Percentiles rank a stretch among this genome's conserved stretches.
phyloP scores from a whole-genome alignment of 35 echinoderm and acorn worm species.

The Lytechinus variegatus region DNA sequence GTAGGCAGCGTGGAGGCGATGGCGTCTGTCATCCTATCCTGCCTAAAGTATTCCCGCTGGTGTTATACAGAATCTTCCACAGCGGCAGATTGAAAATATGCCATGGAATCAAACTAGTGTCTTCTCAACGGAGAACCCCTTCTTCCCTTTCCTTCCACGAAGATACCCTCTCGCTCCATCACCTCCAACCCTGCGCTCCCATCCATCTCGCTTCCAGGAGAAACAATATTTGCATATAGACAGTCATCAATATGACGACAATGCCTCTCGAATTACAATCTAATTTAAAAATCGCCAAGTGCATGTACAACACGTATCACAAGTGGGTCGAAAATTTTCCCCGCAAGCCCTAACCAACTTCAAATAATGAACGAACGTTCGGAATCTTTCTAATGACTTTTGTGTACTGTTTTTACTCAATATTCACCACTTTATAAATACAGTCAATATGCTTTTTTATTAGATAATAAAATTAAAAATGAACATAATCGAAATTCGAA shows the following conservation, averaged over 20 bases:
- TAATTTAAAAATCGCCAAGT: background rate
- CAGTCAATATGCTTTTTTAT: no score
- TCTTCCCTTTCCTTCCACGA: background rate
- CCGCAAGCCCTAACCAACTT: background rate
- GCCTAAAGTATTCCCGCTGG: constrained; percentile 35
- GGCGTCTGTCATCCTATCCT: constrained; percentile 23
- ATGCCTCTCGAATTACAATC: constrained; percentile 46
- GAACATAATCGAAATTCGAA: background rate
- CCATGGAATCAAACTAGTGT: constrained; percentile 22
- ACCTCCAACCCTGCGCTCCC: background rate
- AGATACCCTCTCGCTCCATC: constrained; percentile 1
- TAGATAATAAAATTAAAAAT: background rate
- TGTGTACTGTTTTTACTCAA: background rate
- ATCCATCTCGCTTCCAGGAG: constrained; percentile 17
- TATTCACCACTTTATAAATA: no score
- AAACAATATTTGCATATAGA: constrained; percentile 49
- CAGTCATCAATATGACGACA: constrained; percentile 37
- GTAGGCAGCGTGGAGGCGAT: background rate
- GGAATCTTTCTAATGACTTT: background rate
- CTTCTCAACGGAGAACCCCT: background rate
- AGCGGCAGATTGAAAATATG: constrained; percentile 23
- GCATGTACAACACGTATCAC: background rate
- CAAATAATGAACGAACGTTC: background rate
- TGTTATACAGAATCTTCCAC: background rate
- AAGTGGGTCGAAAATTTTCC: background rate